These are phyloP conservation scores for Nomada fucata DNA, from an alignment of 2,888 invertebrate genomes.

Conservation along the genomic window DNA sequence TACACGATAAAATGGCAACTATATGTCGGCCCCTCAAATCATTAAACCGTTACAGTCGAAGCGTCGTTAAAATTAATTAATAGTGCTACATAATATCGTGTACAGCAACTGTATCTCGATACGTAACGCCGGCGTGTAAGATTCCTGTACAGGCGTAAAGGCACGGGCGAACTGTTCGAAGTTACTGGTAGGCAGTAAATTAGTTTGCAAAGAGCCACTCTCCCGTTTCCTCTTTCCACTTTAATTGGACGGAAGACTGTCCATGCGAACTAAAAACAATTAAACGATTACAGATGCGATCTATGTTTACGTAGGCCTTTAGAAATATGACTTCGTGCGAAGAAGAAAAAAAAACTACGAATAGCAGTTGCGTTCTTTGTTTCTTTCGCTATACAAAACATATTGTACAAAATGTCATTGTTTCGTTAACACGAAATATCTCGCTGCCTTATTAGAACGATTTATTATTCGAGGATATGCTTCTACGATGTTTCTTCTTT, in stretches of 20 bases:
- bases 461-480: too few relatives aligned
- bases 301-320: not conserved
- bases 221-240: not conserved
- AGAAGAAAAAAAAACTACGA: too few relatives aligned
- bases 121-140: too few relatives aligned
- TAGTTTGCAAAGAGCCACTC: not conserved
- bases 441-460: too few relatives aligned
- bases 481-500: too few relatives aligned
- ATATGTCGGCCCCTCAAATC: not conserved
- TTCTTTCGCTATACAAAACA: too few relatives aligned
- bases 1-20: conserved; percentile 14
- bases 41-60: not conserved
- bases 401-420: too few relatives aligned
- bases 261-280: not conserved
- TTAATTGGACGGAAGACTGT: not conserved
- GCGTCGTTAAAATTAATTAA: conserved; percentile 16
- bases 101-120: not conserved
- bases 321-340: too few relatives aligned
- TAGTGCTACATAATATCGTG: not conserved
- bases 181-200: not conserved
- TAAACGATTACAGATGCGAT: not conserved
- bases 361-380: too few relatives aligned
- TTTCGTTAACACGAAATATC: too few relatives aligned
- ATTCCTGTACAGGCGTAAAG: too few relatives aligned
- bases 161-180: too few relatives aligned